A percentile compares a stretch with the other conserved stretches of the same genome.
phyloP scores from a whole-genome alignment of 2,888 invertebrate genomes.

The Onthophagus sagittarius region DNA sequence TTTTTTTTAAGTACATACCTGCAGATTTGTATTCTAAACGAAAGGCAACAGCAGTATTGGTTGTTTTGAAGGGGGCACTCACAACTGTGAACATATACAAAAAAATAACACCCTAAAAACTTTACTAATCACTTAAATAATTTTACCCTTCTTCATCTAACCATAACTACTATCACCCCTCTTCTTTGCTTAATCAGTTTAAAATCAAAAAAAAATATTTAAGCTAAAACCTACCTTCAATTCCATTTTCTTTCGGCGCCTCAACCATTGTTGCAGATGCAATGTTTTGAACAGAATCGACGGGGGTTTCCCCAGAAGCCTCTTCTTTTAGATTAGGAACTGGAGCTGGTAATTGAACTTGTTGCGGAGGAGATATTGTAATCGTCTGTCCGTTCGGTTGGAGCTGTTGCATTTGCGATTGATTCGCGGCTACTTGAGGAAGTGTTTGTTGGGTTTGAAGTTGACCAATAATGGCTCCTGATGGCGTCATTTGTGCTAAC shows the following conservation, averaged over 20 bases:
- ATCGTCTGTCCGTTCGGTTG: slow-evolving; percentile 36
- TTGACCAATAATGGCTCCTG: slow-evolving; percentile 50
- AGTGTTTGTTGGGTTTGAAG: slow-evolving; percentile 42
- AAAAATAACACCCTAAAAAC: background rate
- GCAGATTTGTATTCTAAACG: slow-evolving; percentile 24
- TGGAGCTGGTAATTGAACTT: slow-evolving; percentile 42
- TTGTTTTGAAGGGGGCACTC: slow-evolving; percentile 24
- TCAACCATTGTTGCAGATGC: slow-evolving; percentile 25
- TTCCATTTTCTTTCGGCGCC: slow-evolving; percentile 32
- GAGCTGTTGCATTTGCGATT: slow-evolving; percentile 41
- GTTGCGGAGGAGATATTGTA: slow-evolving; percentile 40
- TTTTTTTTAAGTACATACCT: slow-evolving; percentile 20
- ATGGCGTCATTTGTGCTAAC: slow-evolving; percentile 53
- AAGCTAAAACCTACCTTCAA: slow-evolving; percentile 35
- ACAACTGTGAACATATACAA: slow-evolving; percentile 24
- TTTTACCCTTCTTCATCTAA: background rate
- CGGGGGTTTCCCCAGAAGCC: slow-evolving; percentile 19
- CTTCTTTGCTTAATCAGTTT: background rate
- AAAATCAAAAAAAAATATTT: background rate
- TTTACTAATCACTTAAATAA: background rate
- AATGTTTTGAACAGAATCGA: slow-evolving; percentile 28
- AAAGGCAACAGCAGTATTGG: slow-evolving; percentile 24
- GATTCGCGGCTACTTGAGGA: slow-evolving; percentile 40
- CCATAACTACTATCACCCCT: background rate
- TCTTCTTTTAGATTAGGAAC: slow-evolving; percentile 32